These are phyloP conservation scores for Laterallus jamaicensis DNA, from an alignment of 2,113 vertebrate species.

Conservation along the genomic window DNA sequence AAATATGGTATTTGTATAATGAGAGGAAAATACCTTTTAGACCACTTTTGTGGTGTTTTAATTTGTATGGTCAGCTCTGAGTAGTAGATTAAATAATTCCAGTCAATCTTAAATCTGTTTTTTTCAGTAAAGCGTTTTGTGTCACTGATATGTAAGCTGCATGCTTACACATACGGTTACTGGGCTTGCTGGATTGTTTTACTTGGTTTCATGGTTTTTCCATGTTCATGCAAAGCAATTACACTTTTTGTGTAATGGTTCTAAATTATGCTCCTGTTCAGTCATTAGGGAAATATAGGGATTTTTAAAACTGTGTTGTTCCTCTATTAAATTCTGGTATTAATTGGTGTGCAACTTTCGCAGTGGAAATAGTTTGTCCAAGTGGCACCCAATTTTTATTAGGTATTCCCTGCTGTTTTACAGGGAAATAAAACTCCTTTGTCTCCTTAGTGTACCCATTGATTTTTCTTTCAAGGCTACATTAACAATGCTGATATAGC, in stretches of 20 bases:
- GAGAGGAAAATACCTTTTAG: background rate
- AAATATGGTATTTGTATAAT: background rate
- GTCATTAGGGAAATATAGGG: background rate
- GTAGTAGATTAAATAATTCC: background rate
- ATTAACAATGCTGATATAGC: constrained; percentile 64
- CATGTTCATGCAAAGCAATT: background rate
- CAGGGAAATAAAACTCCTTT: constrained; percentile 58
- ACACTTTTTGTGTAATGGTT: background rate
- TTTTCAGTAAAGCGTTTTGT: background rate
- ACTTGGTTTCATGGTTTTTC: background rate
- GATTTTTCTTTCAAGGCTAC: constrained; percentile 60
- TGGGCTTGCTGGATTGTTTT: background rate
- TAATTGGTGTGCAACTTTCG: background rate
- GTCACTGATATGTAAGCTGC: background rate
- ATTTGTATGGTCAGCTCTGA: background rate
- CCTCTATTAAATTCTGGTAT: background rate
- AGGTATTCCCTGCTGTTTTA: constrained; percentile 20
- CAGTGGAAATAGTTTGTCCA: constrained; percentile 11
- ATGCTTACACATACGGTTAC: background rate
- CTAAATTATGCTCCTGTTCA: background rate
- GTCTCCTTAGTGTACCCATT: constrained; percentile 60
- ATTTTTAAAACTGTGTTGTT: background rate
- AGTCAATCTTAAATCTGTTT: background rate
- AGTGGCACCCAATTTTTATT: background rate
- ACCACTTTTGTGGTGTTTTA: background rate